Base-by-base conservation (phyloP, 2,113 vertebrate genomes). In the Rhegmatorhina hoffmannsi region DNA sequence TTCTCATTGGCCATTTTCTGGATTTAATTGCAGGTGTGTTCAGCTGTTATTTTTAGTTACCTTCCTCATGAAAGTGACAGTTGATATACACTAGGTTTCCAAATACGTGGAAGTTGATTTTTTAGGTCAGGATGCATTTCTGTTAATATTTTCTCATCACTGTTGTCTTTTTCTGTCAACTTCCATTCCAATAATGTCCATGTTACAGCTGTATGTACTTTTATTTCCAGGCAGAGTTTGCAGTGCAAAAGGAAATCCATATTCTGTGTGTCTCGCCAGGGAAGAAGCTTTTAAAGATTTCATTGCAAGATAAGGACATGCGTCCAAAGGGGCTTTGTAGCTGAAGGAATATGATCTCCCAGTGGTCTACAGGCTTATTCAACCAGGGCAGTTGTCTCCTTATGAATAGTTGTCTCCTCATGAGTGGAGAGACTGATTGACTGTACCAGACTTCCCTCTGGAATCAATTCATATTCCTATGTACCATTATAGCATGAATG, bases 211-310 rank as follows among this genome's bases (percentile, higher is more conserved):
- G 59, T 70, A 31, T 77, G 52, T 66, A 49, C 33, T 49, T 82
- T 69, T 83, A 43, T 68, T 87, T 79, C 68, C 56, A 85, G 83
- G 24, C 69, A 82, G 78, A 80, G 43, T 87, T 95, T 79, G 52
- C 50, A 62, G 60, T 70, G 83, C 21, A 85, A 90, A 89, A 91
- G 38, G 52, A 83, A 92, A 94, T 90, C 82, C 84, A 93, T 89
- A 89, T 85, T 94, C 77, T 93, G 14, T 76, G 38, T 52, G 31
- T 86, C 80, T 95, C 24, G 0, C 74, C 76, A 70, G 74, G 87
- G 77, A 94, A 89, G 91, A 94, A 82, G 79, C 80, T 95, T 92
- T 96, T 89, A 96, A 93, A 92, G 88, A 90, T 95, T 94, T 93
- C 90, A 87, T 90, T 88, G 90, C 2, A 8, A 92, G 87, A 96